Evolutionary conservation across 1,140 invertebrate genomes (phyloP).

Genomic region (Cecropterus lyciades): DNA sequence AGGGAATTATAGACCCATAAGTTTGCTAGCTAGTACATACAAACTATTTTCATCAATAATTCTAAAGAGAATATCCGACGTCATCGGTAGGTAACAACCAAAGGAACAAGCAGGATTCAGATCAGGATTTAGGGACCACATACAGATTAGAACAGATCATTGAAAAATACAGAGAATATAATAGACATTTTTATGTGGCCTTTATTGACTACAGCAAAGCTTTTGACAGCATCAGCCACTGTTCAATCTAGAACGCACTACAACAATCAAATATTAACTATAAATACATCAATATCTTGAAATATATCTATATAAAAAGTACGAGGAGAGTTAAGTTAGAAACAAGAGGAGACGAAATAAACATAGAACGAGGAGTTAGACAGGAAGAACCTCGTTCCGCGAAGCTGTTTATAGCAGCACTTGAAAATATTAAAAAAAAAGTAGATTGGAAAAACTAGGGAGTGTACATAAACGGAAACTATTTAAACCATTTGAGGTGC

Average conservation of each 20-base stretch:
- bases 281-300: slow-evolving; percentile 14
- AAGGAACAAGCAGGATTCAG: slow-evolving; percentile 13
- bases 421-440: slow-evolving; percentile 44
- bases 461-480: no score
- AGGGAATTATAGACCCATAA: no score
- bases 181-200: slow-evolving; percentile 32
- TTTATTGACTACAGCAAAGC: slow-evolving; percentile 36
- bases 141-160: slow-evolving; percentile 1
- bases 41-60: slow-evolving; percentile 23
- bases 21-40: slow-evolving; percentile 15
- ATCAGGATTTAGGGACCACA: slow-evolving; percentile 7
- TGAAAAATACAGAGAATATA: slow-evolving; percentile 14
- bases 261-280: slow-evolving; percentile 12
- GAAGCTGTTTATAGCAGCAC: slow-evolving; percentile 40
- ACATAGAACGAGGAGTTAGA: slow-evolving; percentile 33
- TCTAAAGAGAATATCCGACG: slow-evolving; percentile 2
- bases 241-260: slow-evolving; percentile 23
- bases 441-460: slow-evolving; percentile 39
- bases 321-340: slow-evolving; percentile 23
- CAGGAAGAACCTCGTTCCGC: slow-evolving; percentile 35
- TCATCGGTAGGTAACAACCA: neutral
- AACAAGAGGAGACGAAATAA: slow-evolving; percentile 25
- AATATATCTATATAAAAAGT: slow-evolving; percentile 22
- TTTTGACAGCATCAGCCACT: slow-evolving; percentile 31
- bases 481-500: no score